These are phyloP conservation scores for Tenthredo notha DNA, from an alignment of 2,888 invertebrate species.

Conservation along the genomic window DNA sequence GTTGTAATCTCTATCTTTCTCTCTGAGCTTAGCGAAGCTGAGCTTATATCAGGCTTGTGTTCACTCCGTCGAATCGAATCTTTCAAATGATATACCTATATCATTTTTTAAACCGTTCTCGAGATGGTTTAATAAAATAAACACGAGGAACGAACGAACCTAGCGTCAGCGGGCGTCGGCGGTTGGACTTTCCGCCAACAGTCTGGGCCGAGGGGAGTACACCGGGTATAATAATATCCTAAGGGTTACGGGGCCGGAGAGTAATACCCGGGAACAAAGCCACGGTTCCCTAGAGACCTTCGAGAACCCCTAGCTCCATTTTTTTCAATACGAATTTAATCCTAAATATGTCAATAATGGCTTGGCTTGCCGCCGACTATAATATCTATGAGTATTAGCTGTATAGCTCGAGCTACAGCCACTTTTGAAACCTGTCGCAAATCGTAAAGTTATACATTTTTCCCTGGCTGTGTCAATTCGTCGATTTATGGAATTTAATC, in stretches of 20 bases:
- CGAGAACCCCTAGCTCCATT: slow-evolving; percentile 61
- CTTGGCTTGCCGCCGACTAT: slow-evolving; percentile 44
- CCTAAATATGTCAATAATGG: slow-evolving; percentile 74
- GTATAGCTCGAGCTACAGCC: not conserved
- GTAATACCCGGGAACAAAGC: slow-evolving; percentile 79
- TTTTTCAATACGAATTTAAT: slow-evolving; percentile 74
- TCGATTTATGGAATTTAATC: not conserved
- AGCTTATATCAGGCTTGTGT: slow-evolving; percentile 19
- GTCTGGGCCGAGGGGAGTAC: slow-evolving; percentile 65
- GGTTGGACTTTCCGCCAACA: slow-evolving; percentile 56
- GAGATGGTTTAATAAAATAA: slow-evolving; percentile 78
- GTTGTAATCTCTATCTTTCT: not conserved
- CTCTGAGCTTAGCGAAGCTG: slow-evolving; percentile 11
- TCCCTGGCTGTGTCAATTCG: not conserved
- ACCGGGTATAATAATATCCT: slow-evolving; percentile 77
- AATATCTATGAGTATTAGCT: slow-evolving; percentile 32
- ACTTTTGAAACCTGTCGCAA: not conserved
- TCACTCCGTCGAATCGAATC: slow-evolving; percentile 15
- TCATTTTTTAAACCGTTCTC: slow-evolving; percentile 54
- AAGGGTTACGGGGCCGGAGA: slow-evolving; percentile 74
- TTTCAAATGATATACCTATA: slow-evolving; percentile 25
- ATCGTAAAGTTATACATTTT: not conserved
- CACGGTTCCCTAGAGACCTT: slow-evolving; percentile 70
- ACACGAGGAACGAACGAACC: slow-evolving; percentile 71
- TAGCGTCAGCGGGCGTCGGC: slow-evolving; percentile 60